Evolutionary conservation across 2,113 vertebrate genomes (phyloP).

Genomic region (Alligator sinensis): DNA sequence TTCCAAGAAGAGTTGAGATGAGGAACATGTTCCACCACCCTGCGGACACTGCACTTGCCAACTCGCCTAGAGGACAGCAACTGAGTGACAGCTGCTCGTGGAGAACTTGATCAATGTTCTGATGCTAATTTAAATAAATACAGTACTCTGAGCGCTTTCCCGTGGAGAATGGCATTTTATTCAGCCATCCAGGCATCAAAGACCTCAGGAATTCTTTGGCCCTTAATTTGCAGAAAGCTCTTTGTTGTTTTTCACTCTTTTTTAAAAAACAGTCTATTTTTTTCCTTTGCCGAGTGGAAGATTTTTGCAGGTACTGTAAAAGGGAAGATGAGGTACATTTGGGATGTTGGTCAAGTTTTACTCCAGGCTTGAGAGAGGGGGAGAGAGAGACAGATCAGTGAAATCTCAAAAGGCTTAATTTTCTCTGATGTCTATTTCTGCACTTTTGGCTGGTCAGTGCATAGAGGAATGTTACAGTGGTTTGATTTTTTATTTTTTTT

Average conservation of each 20-base stretch:
- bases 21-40: not conserved
- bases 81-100: conserved; percentile 51
- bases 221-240: conserved; percentile 49
- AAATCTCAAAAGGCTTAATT: not conserved
- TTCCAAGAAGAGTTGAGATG: fast-evolving
- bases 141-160: not conserved
- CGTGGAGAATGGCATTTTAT: conserved; percentile 60
- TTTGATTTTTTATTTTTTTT: not conserved
- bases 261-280: conserved; percentile 41
- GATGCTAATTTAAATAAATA: conserved; percentile 66
- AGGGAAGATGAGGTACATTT: conserved; percentile 11
- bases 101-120: conserved; percentile 38
- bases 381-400: not conserved
- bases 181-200: conserved; percentile 42
- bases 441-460: not conserved
- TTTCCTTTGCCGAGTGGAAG: conserved; percentile 36
- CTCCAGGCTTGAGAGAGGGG: not conserved
- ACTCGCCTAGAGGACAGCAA: not conserved
- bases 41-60: not conserved
- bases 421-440: not conserved
- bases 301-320: not conserved
- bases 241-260: conserved; percentile 51
- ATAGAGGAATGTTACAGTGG: not conserved
- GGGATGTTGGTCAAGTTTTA: not conserved
- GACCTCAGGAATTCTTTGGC: conserved; percentile 57